These are phyloP conservation scores for Meiosimyza decipiens DNA, from an alignment of 2,888 invertebrate species.

Conservation along the genomic window DNA sequence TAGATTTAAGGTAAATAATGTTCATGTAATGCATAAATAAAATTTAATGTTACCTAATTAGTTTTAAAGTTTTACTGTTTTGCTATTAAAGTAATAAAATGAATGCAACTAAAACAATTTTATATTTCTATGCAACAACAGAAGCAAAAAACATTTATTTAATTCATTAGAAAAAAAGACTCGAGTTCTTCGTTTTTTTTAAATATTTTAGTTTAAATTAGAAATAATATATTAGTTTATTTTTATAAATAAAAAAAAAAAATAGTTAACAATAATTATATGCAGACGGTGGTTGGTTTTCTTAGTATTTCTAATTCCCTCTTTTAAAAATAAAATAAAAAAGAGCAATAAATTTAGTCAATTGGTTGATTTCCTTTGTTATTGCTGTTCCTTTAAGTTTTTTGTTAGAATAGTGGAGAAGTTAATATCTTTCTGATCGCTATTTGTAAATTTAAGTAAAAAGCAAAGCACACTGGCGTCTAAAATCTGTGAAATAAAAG, in stretches of 20 bases:
- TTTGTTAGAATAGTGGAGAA: slow-evolving; percentile 1
- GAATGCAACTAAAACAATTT: slow-evolving; percentile 20
- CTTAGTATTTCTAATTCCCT: slow-evolving; percentile 20
- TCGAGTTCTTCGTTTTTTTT: neutral
- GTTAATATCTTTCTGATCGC: slow-evolving; percentile 18
- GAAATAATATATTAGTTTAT: neutral
- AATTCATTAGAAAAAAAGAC: neutral
- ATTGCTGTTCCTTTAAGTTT: slow-evolving; percentile 19
- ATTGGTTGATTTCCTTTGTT: slow-evolving; percentile 35
- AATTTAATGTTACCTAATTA: slow-evolving; percentile 30
- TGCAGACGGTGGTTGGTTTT: slow-evolving; percentile 38
- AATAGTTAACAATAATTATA: slow-evolving; percentile 24
- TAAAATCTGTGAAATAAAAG: slow-evolving; percentile 42
- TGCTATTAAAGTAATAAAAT: neutral
- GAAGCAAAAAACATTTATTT: neutral
- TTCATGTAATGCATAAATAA: slow-evolving; percentile 18
- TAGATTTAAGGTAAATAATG: slow-evolving; percentile 13
- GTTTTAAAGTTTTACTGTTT: slow-evolving; percentile 2
- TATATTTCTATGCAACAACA: slow-evolving; percentile 6
- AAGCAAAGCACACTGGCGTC: slow-evolving; percentile 50
- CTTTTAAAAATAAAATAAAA: slow-evolving; percentile 22
- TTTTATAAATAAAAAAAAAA: slow-evolving; percentile 15
- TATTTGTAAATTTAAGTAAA: slow-evolving; percentile 40
- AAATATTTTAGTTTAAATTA: slow-evolving; percentile 11
- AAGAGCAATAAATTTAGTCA: slow-evolving; percentile 33